Conservation (phyloP, 2,888 invertebrate genomes). For the Andrena minutula region DNA sequence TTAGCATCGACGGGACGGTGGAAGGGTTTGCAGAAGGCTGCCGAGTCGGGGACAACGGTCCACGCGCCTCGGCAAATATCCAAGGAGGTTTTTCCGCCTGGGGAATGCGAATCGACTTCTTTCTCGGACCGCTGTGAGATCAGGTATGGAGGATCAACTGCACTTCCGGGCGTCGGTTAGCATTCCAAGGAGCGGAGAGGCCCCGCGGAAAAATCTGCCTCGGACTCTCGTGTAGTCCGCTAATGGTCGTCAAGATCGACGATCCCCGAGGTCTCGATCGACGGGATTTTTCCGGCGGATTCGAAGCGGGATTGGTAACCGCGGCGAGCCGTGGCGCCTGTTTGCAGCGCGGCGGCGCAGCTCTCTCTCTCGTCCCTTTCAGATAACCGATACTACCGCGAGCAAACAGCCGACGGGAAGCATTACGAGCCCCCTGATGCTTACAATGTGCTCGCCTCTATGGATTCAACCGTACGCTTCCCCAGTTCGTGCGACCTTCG, state of each 20-base stretch:
- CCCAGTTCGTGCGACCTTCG: constrained; percentile 53
- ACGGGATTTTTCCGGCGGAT: constrained; percentile 57
- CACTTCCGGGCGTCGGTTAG: constrained; percentile 67
- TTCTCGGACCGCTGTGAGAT: constrained; percentile 59
- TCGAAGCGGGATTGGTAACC: constrained; percentile 51
- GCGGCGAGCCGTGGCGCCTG: constrained; percentile 63
- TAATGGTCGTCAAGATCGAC: constrained; percentile 74
- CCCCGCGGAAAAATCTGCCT: constrained; percentile 55
- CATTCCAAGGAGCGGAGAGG: constrained; percentile 60
- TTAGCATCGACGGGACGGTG: no score
- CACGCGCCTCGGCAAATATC: constrained; percentile 39
- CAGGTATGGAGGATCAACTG: constrained; percentile 68
- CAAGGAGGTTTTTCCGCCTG: constrained; percentile 48
- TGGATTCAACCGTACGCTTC: constrained; percentile 53
- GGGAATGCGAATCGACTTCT: constrained; percentile 65
- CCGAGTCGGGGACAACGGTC: constrained; percentile 7
- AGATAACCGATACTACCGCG: constrained; percentile 62
- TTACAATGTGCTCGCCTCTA: constrained; percentile 62
- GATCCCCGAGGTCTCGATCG: constrained; percentile 66
- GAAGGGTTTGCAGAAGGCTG: no score
- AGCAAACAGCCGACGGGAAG: constrained; percentile 64
- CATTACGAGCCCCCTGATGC: constrained; percentile 65
- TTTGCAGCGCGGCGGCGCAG: constrained; percentile 23
- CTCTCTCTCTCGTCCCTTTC: constrained; percentile 27
- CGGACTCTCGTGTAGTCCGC: constrained; percentile 64